Evolutionary conservation across 1,140 invertebrate species (phyloP).

Genomic region (Sitobion miscanthi): DNA sequence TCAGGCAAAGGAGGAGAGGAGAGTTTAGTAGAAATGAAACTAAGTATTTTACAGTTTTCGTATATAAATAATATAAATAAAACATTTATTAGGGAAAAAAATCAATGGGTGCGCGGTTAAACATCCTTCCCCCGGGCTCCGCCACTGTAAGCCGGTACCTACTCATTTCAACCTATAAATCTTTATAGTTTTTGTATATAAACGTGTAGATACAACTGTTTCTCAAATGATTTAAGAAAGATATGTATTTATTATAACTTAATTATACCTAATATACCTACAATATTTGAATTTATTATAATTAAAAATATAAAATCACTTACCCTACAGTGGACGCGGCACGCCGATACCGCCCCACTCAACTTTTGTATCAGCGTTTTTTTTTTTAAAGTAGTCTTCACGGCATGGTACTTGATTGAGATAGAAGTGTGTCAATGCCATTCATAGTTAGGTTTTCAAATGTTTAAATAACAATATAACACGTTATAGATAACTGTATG

Average conservation of each 20-base stretch:
- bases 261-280: neutral
- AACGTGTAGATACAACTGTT: neutral
- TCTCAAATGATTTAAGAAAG: neutral
- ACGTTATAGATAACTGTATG: neutral
- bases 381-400: neutral
- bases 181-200: neutral
- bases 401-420: neutral
- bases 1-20: too few species aligned
- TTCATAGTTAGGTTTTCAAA: conserved; percentile 9
- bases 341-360: too few species aligned
- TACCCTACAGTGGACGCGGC: neutral
- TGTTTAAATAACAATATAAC: conserved; percentile 13
- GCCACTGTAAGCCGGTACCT: too few species aligned
- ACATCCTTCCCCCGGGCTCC: too few species aligned
- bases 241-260: conserved; percentile 3
- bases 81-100: too few species aligned
- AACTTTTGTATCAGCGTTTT: neutral
- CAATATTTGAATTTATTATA: neutral
- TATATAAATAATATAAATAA: too few species aligned
- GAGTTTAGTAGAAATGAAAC: too few species aligned
- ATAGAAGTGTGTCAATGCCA: conserved; percentile 2
- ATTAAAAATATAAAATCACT: neutral
- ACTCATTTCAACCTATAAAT: neutral
- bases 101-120: too few species aligned
- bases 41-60: too few species aligned